Percentiles rank a stretch among this genome's conserved stretches.
phyloP scores from a whole-genome alignment of 2,888 invertebrate genomes.

The Chloroclysta siterata region DNA sequence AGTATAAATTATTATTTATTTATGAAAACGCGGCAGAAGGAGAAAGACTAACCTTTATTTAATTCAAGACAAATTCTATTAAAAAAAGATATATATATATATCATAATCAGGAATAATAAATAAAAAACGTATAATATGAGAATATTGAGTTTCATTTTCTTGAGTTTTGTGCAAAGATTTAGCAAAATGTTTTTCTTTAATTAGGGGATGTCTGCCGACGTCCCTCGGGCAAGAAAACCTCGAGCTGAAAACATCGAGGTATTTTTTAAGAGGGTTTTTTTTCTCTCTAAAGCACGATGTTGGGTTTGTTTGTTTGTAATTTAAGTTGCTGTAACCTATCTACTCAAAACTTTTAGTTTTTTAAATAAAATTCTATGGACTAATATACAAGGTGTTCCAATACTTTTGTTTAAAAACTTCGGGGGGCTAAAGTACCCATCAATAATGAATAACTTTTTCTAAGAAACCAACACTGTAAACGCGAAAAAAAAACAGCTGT shows the following conservation, averaged over 20 bases:
- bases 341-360: no score
- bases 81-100: slow-evolving; percentile 25
- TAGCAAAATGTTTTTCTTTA: slow-evolving; percentile 53
- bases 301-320: background rate
- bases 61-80: no score
- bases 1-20: no score
- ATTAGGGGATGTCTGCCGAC: slow-evolving; percentile 48
- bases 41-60: no score
- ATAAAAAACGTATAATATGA: slow-evolving; percentile 16
- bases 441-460: no score
- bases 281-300: background rate
- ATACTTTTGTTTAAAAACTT: no score
- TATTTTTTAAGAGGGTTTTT: slow-evolving; percentile 2
- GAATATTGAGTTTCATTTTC: slow-evolving; percentile 32
- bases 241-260: slow-evolving; percentile 15
- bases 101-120: slow-evolving; percentile 7
- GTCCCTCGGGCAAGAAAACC: slow-evolving; percentile 21
- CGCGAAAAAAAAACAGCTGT: no score
- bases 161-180: slow-evolving; percentile 24
- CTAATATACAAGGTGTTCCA: no score
- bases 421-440: no score
- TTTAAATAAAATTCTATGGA: no score
- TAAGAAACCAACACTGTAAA: no score
- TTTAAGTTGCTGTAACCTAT: background rate
- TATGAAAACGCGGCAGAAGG: no score